Evolutionary conservation across 2,888 invertebrate genomes (phyloP), one percentile per base, ranked within the genome.

Genomic region (Yponomeuta cagnagella): DNA sequence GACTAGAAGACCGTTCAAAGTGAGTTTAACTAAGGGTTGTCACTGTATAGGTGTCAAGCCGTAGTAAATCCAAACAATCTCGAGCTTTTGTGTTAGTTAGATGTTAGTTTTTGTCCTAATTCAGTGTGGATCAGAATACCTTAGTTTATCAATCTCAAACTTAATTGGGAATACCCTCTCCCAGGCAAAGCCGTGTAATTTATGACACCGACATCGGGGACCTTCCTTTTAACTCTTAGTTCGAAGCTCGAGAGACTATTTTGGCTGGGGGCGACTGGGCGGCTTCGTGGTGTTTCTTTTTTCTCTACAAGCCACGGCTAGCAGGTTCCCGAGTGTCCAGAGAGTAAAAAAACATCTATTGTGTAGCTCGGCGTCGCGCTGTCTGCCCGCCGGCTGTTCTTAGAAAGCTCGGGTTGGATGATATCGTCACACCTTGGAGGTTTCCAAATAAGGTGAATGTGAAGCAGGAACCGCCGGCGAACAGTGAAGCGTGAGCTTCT

Each of bases 281-380:
- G 30, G 31, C 1, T 10, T 65, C 10, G 65, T 65, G 65, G 30
- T 65, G 65, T 23, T 65, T 65, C 23, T 23, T 65, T 64, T 65
- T 65, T 65, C 52, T 58, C 52, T 58, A 10, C 65, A 33, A 33
- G 10, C 33, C 65, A 30, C 65, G 65, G 65, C 30, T 33, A 65
- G 65, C 37, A 37, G 82, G 79, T 84, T 86, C 81, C 79, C 81
- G 80, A 79, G 81, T 80, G 81, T 82, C 81, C 48, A 77, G 75
- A 80, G 73, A 86, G 89, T 84, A 89, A 89, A 82, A 80, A 77
- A 77, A 81, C 79, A 77, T 77, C 88, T 81, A 88, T 90, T 90
- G 90, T 90, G 81, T 77, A 12, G 15, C 80, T 76, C 78, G 86
- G 90, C 91, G 91, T 84, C 91, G 89, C 82, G 90, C 91, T 82